Evolutionary conservation across 2,888 invertebrate species (phyloP).

Genomic region (Scaptodrosophila latifasciaeformis): DNA sequence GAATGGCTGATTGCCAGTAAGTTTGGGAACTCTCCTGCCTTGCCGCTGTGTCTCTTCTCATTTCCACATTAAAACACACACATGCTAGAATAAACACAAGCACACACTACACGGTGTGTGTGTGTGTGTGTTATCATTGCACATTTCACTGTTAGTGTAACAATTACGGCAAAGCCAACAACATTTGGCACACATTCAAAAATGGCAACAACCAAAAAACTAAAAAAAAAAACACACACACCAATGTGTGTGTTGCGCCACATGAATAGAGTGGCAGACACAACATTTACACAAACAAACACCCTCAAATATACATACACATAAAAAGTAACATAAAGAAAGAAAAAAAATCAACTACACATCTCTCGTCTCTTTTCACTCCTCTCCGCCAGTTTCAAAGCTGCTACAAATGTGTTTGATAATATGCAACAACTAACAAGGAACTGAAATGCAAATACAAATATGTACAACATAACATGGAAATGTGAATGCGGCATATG

Average conservation of each 20-base stretch:
- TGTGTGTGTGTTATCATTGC: slow-evolving; percentile 52
- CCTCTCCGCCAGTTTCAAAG: slow-evolving; percentile 27
- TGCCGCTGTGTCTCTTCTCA: slow-evolving; percentile 15
- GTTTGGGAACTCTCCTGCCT: slow-evolving; percentile 13
- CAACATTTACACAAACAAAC: slow-evolving; percentile 9
- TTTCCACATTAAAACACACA: slow-evolving; percentile 10
- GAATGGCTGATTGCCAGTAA: slow-evolving; percentile 39
- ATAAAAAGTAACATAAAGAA: no score
- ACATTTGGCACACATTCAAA: slow-evolving; percentile 60
- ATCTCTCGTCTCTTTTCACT: slow-evolving; percentile 11
- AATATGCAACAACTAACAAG: slow-evolving; percentile 52
- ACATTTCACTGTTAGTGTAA: slow-evolving; percentile 65
- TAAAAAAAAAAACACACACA: slow-evolving; percentile 37
- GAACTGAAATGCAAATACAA: no score
- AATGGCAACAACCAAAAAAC: slow-evolving; percentile 60
- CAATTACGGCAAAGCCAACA: slow-evolving; percentile 56
- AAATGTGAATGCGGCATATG: background rate
- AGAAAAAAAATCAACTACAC: no score
- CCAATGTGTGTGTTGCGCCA: slow-evolving; percentile 5
- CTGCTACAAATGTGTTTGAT: slow-evolving; percentile 52
- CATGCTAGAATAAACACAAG: slow-evolving; percentile 29
- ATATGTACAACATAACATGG: slow-evolving; percentile 4
- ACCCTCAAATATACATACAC: slow-evolving; percentile 11
- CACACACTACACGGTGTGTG: slow-evolving; percentile 19
- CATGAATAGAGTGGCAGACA: slow-evolving; percentile 5